These are phyloP conservation scores for Plebejus melissa DNA, from an alignment of 2,888 invertebrate genomes.

Conservation along the genomic window DNA sequence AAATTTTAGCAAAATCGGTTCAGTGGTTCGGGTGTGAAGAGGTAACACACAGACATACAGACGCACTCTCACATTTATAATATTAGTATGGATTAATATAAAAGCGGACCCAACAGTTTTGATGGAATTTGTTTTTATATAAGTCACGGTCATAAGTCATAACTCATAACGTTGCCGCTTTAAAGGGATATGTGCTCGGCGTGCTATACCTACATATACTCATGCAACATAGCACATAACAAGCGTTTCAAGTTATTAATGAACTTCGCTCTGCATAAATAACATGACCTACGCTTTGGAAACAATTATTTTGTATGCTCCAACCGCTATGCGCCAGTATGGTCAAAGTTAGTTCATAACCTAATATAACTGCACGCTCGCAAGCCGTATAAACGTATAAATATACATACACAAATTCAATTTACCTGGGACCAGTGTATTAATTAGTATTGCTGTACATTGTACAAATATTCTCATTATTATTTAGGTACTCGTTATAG, in stretches of 20 bases:
- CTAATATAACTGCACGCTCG: constrained; percentile 26
- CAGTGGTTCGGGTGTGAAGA: no score
- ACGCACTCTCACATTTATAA: no score
- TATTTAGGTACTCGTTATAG: constrained; percentile 10
- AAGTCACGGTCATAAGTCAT: no score
- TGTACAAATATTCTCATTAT: constrained; percentile 1
- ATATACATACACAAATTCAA: constrained; percentile 25
- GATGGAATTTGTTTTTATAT: no score
- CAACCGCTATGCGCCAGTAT: constrained; percentile 24
- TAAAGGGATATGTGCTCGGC: no score
- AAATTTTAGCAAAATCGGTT: no score
- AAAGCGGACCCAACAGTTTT: no score
- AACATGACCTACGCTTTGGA: constrained; percentile 27
- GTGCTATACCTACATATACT: not conserved
- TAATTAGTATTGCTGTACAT: constrained; percentile 13
- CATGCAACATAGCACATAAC: not conserved
- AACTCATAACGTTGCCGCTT: no score
- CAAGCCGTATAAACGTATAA: constrained; percentile 23
- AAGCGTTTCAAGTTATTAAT: constrained; percentile 15
- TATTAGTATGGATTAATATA: no score
- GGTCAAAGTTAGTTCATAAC: constrained; percentile 29
- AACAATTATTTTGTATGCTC: constrained; percentile 30
- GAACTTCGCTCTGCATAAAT: constrained; percentile 26
- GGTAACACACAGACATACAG: no score
- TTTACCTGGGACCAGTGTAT: constrained; percentile 24